Conservation (phyloP, 92 coral and sea anemone genomes). For the Epizoanthus illoricatus region DNA sequence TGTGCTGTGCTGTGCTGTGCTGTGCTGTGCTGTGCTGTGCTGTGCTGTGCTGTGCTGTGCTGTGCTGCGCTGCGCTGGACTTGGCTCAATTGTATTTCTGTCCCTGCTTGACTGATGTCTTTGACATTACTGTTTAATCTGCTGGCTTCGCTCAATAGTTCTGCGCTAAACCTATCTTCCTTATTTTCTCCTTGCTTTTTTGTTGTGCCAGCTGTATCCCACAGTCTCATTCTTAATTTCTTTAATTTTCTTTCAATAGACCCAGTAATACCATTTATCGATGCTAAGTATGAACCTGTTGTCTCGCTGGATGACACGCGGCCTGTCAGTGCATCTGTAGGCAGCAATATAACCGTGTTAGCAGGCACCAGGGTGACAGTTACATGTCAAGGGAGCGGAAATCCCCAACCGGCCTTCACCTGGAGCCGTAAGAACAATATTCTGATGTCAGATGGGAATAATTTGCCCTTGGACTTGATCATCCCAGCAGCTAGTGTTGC, state of each 20-base stretch:
- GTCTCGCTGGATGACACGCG: slow-evolving; percentile 1
- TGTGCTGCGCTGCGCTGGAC: no score
- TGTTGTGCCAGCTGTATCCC: not conserved
- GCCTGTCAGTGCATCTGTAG: slow-evolving; percentile 33
- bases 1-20: no score
- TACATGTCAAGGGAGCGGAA: slow-evolving; percentile 46
- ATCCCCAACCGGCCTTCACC: slow-evolving; percentile 35
- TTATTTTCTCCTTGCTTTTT: not conserved
- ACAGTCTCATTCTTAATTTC: not conserved
- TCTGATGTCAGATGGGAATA: slow-evolving; percentile 25
- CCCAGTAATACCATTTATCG: slow-evolving; percentile 35
- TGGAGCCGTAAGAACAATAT: slow-evolving; percentile 50
- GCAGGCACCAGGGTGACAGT: slow-evolving; percentile 45
- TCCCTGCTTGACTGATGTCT: no score
- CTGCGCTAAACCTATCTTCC: no score
- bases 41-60: no score
- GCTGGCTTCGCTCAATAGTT: no score
- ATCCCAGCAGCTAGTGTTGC: slow-evolving; percentile 38
- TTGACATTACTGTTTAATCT: no score
- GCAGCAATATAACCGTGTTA: slow-evolving; percentile 24
- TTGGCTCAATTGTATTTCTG: no score
- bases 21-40: no score
- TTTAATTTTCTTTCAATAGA: not conserved
- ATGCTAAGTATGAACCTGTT: slow-evolving; percentile 30
- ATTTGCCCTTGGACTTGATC: slow-evolving; percentile 10